These are phyloP conservation scores for Microhierax caerulescens DNA, from an alignment of 2,797 vertebrate species.

Conservation along the genomic window DNA sequence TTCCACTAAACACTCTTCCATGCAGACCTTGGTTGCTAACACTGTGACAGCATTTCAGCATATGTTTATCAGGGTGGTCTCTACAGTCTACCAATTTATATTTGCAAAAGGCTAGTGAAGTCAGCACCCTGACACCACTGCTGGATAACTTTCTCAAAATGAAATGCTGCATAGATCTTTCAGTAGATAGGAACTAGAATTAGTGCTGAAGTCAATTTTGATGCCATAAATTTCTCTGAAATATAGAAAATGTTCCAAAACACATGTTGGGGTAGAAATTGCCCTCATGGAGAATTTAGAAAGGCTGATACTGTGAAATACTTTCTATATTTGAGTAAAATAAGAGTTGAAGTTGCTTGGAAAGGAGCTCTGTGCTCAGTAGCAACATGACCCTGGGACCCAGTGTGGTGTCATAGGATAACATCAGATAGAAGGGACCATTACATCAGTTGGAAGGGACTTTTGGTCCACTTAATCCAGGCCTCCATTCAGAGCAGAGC, in stretches of 20 bases:
- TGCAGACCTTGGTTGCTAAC: not conserved
- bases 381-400: fast-evolving
- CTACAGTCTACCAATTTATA: not conserved
- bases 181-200: not conserved
- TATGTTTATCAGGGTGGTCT: not conserved
- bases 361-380: fast-evolving
- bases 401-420: not conserved
- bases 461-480: not conserved
- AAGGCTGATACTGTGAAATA: not conserved
- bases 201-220: not conserved
- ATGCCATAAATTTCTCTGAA: not conserved
- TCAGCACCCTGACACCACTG: fast-evolving
- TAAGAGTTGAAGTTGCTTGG: not conserved
- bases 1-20: not conserved
- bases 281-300: not conserved
- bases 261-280: fast-evolving
- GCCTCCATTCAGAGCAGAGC: not conserved
- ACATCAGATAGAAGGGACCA: not conserved
- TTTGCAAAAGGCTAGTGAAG: not conserved
- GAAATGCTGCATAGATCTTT: not conserved
- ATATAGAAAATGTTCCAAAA: not conserved
- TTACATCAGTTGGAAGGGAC: not conserved
- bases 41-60: not conserved
- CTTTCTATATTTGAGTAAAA: not conserved
- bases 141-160: not conserved